These are phyloP conservation scores for Pseudochromis fuscus DNA, from an alignment of 2,797 vertebrate species.

Conservation along the genomic window DNA sequence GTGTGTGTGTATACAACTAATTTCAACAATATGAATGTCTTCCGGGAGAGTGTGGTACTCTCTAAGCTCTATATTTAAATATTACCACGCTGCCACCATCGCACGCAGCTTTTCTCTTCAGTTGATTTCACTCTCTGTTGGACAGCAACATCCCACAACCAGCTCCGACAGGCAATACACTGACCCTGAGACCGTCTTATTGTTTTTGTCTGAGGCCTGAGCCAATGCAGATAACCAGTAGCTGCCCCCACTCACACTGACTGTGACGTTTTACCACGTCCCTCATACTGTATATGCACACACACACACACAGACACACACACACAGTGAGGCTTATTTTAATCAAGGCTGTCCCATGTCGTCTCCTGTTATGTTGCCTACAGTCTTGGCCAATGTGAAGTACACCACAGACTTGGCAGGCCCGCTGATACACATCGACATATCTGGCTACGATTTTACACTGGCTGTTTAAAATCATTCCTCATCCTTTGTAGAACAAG, in stretches of 20 bases:
- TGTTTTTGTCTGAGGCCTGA: conserved; percentile 32
- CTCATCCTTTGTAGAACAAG: conserved; percentile 32
- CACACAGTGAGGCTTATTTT: not conserved
- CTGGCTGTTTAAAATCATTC: conserved; percentile 38
- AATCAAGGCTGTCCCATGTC: conserved; percentile 27
- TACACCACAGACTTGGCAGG: conserved; percentile 44
- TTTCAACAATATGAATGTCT: not conserved
- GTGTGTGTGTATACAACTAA: not conserved
- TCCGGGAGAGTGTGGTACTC: not conserved
- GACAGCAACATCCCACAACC: not conserved
- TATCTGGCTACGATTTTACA: conserved; percentile 23
- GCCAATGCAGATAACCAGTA: not conserved
- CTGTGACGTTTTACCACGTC: not conserved
- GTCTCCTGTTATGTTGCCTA: conserved; percentile 32
- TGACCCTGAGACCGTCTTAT: conserved; percentile 5
- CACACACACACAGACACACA: not conserved
- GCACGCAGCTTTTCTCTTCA: not conserved
- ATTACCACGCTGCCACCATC: not conserved
- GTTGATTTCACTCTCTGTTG: not conserved
- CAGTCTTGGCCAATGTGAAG: conserved; percentile 32
- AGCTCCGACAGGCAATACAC: not conserved
- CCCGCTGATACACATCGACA: conserved; percentile 28
- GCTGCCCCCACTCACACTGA: conserved; percentile 2
- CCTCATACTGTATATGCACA: not conserved
- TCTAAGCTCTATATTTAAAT: not conserved